phyloP scores from a whole-genome alignment of 2,113 vertebrate species.

The Desmodus rotundus region DNA sequence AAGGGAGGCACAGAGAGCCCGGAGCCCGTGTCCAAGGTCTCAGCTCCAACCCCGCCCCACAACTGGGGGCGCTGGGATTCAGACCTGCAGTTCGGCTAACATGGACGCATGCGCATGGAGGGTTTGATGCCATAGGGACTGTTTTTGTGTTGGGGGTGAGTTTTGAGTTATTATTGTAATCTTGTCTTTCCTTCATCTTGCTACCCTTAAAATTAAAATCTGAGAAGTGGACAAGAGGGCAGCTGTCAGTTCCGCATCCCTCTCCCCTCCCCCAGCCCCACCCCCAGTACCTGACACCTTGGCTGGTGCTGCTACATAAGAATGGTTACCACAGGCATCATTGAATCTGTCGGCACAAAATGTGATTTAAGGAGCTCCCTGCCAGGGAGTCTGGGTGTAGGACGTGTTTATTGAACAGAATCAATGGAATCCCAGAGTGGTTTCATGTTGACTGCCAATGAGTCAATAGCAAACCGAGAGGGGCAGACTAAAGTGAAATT shows the following conservation, averaged over 20 bases:
- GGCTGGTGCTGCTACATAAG: neutral
- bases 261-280: too few species aligned
- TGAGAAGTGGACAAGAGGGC: neutral
- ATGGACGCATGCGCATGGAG: rapidly evolving
- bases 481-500: neutral
- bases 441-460: neutral
- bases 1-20: neutral
- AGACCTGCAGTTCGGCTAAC: neutral
- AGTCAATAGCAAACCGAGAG: neutral
- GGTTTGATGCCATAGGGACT: neutral
- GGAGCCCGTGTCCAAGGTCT: neutral
- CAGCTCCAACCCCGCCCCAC: too few species aligned
- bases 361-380: neutral
- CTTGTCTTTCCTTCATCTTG: neutral
- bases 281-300: too few species aligned
- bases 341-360: neutral
- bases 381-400: neutral
- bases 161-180: neutral
- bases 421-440: neutral
- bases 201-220: neutral
- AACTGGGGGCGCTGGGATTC: neutral
- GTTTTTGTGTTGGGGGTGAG: neutral
- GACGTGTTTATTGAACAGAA: neutral
- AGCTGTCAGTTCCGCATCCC: neutral
- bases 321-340: neutral